Conservation (phyloP, 1,140 invertebrate species). For the Whitmania pigra region DNA sequence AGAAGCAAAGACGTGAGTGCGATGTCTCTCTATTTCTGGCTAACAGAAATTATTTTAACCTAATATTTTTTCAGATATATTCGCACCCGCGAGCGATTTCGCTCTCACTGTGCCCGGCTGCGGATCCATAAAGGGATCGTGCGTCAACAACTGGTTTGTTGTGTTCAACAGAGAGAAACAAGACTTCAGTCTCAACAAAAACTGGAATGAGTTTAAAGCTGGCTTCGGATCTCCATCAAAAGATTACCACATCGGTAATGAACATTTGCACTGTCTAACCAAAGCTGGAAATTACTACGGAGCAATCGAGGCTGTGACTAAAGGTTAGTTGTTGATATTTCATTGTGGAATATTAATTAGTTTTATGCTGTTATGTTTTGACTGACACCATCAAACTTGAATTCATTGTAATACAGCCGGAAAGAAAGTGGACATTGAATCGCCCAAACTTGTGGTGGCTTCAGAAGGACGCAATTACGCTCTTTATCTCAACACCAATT, state of each 20-base stretch:
- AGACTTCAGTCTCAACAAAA: slow-evolving; percentile 10
- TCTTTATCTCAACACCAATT: slow-evolving; percentile 7
- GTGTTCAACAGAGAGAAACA: slow-evolving; percentile 5
- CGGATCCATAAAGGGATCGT: not conserved
- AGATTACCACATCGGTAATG: slow-evolving; percentile 28
- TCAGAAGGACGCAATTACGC: slow-evolving; percentile 2
- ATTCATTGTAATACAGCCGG: not conserved
- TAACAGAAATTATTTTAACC: no score
- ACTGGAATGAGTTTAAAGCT: slow-evolving; percentile 25
- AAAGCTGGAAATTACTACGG: slow-evolving; percentile 15
- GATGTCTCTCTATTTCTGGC: no score
- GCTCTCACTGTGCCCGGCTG: no score
- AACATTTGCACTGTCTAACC: slow-evolving; percentile 24
- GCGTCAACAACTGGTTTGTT: slow-evolving; percentile 12
- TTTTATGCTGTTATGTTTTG: no score
- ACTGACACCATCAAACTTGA: no score
- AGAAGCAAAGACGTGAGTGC: not conserved
- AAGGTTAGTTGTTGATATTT: not conserved
- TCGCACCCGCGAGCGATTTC: no score
- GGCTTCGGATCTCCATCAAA: slow-evolving; percentile 25
- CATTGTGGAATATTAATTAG: no score
- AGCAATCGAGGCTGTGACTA: not conserved
- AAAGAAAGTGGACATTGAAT: slow-evolving; percentile 2
- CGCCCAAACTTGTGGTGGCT: not conserved
- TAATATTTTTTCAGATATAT: no score